Evolutionary conservation across 30 jellyfish, hydroid and myxozoan species (phyloP), one percentile per base, ranked within the genome.

Genomic region (Nemopilema nomurai): DNA sequence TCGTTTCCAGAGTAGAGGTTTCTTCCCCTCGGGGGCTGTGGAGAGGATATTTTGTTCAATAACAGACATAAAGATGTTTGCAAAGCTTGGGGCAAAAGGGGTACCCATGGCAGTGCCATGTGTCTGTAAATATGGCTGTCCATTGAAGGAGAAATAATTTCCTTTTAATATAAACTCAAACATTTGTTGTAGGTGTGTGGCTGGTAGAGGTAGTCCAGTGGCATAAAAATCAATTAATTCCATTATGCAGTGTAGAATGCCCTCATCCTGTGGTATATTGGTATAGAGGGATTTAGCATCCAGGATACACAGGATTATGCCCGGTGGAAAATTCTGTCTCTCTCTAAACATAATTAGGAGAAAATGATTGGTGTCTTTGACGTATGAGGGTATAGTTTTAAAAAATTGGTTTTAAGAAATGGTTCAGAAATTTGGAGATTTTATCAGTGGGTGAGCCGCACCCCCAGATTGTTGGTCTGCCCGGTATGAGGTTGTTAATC

Each of bases 31-130:
- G 57, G 57, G 57, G 57, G 57, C 57, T 41, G 57, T 41, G 57
- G 57, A 41, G 75, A 78, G 62, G 82, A 67, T 23, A 1, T 28
- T 77, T 70, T 79, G 91, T 79, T 87, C 96, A 71, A 87, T 51
- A 4, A 31, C 51, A 52, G 74, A 72, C 96, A 86, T 86, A 31
- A 28, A 77, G 62, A 76, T 86, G 62, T 70, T 65, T 33, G 93
- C 93, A 74, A 51, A 74, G 1, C 80, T 32, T 24, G 93, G 93
- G 76, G 93, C 93, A 50, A 69, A 53, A 28, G 23, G 65, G 67
- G 93, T 85, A 71, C 93, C 93, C 88, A 85, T 85, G n/a, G 93
- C 89, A 32, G 80, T 32, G 22, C 88, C 88, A 51, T 71, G 50
- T n/a, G 62, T 74, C 77, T 73, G 83, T 41, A 73, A 73, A 22